Evolutionary conservation across 2,797 vertebrate species (phyloP).

Genomic region (Bufotes viridis): DNA sequence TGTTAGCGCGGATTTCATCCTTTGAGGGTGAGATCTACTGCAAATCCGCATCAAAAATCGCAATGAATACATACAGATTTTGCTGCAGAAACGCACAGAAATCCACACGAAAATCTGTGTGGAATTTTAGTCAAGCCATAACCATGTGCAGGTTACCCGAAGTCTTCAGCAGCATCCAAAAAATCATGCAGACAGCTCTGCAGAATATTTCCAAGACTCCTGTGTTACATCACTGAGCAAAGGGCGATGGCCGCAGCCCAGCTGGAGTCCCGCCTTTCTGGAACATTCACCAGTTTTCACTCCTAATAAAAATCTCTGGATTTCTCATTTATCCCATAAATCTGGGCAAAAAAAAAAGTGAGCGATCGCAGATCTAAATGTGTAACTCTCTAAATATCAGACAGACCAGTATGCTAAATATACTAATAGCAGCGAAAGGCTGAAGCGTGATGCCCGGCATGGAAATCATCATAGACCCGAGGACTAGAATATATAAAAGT

Average conservation of each 20-base stretch:
- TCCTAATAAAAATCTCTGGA: constrained; percentile 55
- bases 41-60: too few relatives aligned
- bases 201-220: not conserved
- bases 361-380: not conserved
- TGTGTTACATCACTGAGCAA: not conserved
- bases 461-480: not conserved
- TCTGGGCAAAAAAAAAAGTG: not conserved
- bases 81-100: too few relatives aligned
- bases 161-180: not conserved
- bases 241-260: not conserved
- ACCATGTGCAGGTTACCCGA: not conserved
- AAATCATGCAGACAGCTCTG: not conserved
- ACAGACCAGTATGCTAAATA: not conserved
- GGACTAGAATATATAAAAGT: not conserved
- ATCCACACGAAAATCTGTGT: too few relatives aligned
- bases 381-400: not conserved
- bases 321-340: constrained; percentile 33
- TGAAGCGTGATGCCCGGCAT: not conserved
- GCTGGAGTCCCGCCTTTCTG: constrained; percentile 27
- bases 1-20: too few relatives aligned
- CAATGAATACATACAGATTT: too few relatives aligned
- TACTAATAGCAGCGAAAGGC: not conserved
- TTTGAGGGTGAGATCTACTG: too few relatives aligned
- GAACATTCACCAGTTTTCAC: constrained; percentile 39
- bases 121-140: too few relatives aligned